phyloP scores from a whole-genome alignment of 2,113 vertebrate species.

The Eublepharis macularius region DNA sequence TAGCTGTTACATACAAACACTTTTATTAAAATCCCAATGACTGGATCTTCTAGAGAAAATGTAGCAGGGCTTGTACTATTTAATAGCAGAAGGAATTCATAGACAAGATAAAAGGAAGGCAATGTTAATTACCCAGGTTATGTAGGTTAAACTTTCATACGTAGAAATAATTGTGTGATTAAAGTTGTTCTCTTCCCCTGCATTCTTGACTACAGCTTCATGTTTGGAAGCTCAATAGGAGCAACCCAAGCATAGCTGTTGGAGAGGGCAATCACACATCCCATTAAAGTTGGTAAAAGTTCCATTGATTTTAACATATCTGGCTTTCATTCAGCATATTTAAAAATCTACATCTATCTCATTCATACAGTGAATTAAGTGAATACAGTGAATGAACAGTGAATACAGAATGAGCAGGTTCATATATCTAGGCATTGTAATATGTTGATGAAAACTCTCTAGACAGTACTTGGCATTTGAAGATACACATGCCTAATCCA shows the following conservation, averaged over 20 bases:
- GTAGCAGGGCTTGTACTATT: no score
- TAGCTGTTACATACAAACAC: background rate
- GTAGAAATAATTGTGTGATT: constrained; percentile 19
- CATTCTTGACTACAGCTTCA: background rate
- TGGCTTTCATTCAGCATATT: background rate
- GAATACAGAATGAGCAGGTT: background rate
- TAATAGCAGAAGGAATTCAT: no score
- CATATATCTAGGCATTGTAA: background rate
- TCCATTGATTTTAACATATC: background rate
- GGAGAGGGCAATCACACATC: background rate
- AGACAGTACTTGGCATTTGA: background rate
- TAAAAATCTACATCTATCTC: no score
- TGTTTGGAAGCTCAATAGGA: background rate
- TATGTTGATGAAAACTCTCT: background rate
- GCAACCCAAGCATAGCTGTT: no score
- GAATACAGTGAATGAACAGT: no score
- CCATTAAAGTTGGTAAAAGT: background rate
- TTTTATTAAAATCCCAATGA: background rate
- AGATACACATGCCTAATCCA: background rate
- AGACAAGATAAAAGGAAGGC: no score
- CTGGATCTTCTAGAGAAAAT: background rate
- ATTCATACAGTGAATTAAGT: no score
- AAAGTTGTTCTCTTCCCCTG: background rate
- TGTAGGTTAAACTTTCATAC: constrained; percentile 11
- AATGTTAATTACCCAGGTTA: no score